Evolutionary conservation across 2,797 vertebrate genomes (phyloP).

Genomic region (Orientallactaga sibirica): DNA sequence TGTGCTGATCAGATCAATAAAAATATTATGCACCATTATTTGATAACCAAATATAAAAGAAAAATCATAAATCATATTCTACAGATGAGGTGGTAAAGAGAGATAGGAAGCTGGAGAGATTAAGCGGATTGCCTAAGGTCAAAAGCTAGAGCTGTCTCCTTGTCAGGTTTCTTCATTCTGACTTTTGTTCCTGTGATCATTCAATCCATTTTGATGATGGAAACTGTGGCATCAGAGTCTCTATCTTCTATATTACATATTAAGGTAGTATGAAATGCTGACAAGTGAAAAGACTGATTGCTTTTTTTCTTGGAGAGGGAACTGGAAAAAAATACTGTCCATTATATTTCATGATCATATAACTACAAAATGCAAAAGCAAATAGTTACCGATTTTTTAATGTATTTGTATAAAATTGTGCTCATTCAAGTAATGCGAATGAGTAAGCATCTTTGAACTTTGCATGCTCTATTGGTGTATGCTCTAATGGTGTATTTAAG

Average conservation of each 20-base stretch:
- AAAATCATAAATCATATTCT: constrained; percentile 63
- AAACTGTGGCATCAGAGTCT: constrained; percentile 46
- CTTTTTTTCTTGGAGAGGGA: constrained; percentile 33
- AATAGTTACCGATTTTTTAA: neutral
- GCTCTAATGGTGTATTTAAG: neutral
- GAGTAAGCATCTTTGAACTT: neutral
- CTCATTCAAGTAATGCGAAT: constrained; percentile 6
- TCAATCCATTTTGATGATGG: constrained; percentile 69
- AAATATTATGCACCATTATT: neutral
- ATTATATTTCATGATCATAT: neutral
- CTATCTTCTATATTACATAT: constrained; percentile 59
- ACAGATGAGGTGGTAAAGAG: constrained; percentile 55
- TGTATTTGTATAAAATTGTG: neutral
- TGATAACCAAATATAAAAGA: constrained; percentile 36
- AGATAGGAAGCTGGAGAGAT: constrained; percentile 38
- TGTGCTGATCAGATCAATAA: constrained; percentile 14
- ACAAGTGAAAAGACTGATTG: constrained; percentile 64
- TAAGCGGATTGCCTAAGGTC: constrained; percentile 68
- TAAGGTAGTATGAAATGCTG: constrained; percentile 55
- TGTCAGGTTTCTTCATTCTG: constrained; percentile 67
- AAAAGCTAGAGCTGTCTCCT: constrained; percentile 64
- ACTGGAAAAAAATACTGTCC: neutral
- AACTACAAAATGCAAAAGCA: neutral
- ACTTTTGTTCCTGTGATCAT: constrained; percentile 65
- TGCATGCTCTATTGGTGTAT: neutral